A percentile compares a stretch with the other conserved stretches of the same genome.
Evolutionary conservation across 2,888 invertebrate genomes (phyloP).

Genomic region (Terebella lapidaria): DNA sequence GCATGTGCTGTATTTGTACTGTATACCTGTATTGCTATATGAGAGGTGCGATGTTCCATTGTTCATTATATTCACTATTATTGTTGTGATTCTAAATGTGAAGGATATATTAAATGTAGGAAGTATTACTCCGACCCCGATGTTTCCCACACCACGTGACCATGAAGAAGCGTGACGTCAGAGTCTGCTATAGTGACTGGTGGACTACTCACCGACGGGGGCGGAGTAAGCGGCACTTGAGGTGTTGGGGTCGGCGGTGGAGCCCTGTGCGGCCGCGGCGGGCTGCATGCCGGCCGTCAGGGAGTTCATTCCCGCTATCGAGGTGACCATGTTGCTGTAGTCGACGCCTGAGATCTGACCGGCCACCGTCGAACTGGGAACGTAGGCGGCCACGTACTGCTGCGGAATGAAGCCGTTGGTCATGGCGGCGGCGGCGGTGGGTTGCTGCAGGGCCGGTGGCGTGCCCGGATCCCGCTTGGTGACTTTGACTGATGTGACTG

Average conservation of each 20-base stretch:
- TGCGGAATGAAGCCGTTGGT: constrained; percentile 1
- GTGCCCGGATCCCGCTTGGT: not conserved
- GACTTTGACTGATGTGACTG: not conserved
- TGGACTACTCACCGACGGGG: not conserved
- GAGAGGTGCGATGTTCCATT: too few species aligned
- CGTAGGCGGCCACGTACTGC: constrained; percentile 1
- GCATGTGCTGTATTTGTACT: too few species aligned
- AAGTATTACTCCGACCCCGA: too few species aligned
- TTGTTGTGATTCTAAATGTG: too few species aligned
- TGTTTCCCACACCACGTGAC: too few species aligned
- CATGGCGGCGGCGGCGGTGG: not conserved
- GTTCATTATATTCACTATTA: too few species aligned
- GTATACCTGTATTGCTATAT: too few species aligned
- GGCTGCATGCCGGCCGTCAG: not conserved
- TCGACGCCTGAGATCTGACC: not conserved
- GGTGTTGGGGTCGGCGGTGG: not conserved
- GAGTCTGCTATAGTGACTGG: too few species aligned
- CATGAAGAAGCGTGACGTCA: too few species aligned
- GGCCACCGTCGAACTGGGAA: not conserved
- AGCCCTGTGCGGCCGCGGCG: not conserved
- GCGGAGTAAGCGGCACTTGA: not conserved
- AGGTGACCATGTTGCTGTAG: not conserved
- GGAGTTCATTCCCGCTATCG: not conserved
- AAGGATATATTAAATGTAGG: too few species aligned
- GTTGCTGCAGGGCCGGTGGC: not conserved